These are phyloP conservation scores for Coregonus suidteri DNA, from an alignment of 2,797 vertebrate genomes.

Conservation along the genomic window DNA sequence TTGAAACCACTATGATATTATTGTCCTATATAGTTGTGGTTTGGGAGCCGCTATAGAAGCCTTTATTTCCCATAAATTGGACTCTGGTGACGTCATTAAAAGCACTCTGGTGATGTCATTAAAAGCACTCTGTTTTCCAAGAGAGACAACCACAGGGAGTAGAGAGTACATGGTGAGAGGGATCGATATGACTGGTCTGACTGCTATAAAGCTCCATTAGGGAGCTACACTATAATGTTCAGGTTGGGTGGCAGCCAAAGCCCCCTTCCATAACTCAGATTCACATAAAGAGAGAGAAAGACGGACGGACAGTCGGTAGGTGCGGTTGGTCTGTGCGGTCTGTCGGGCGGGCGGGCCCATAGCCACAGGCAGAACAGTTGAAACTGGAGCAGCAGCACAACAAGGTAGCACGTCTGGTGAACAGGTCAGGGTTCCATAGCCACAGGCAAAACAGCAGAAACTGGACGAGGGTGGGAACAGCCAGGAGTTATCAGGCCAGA, in stretches of 20 bases:
- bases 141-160: background rate
- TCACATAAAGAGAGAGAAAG: too few relatives aligned
- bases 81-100: background rate
- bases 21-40: background rate
- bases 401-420: too few relatives aligned
- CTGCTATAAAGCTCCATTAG: background rate
- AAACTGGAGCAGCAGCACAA: too few relatives aligned
- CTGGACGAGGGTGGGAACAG: too few relatives aligned
- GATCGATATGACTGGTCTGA: background rate
- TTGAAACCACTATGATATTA: background rate
- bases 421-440: too few relatives aligned
- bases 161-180: background rate
- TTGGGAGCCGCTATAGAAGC: too few relatives aligned
- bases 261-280: background rate
- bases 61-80: background rate
- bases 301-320: too few relatives aligned
- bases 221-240: background rate
- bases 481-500: too few relatives aligned
- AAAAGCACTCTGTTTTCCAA: background rate
- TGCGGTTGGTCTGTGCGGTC: too few relatives aligned
- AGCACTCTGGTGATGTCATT: background rate
- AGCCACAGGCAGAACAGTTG: too few relatives aligned
- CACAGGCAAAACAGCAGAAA: too few relatives aligned
- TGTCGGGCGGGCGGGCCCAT: too few relatives aligned
- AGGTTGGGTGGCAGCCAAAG: constrained; percentile 14